phyloP scores from a whole-genome alignment of 2,888 invertebrate genomes.

The Plebejus melissa region DNA sequence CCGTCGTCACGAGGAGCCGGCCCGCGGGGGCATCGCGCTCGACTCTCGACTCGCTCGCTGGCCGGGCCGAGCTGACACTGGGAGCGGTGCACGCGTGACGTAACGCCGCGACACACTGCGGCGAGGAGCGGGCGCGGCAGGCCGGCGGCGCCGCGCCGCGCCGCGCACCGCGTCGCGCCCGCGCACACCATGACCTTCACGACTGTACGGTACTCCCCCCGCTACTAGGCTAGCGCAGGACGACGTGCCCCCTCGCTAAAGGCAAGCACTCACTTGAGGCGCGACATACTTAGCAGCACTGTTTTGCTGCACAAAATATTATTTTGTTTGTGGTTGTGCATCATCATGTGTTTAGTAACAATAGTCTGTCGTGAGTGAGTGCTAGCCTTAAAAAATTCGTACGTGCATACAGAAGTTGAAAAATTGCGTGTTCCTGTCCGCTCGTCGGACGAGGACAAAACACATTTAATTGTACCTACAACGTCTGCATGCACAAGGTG shows the following conservation, averaged over 20 bases:
- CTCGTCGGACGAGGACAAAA: too few relatives aligned
- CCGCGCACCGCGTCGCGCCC: conserved; percentile 28
- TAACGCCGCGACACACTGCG: conserved; percentile 55
- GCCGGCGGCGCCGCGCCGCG: conserved; percentile 35
- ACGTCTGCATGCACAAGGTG: background rate
- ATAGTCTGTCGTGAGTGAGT: background rate
- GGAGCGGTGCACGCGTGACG: conserved; percentile 45
- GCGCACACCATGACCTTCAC: conserved; percentile 28
- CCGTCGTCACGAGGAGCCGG: conserved; percentile 19
- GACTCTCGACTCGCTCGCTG: conserved; percentile 28
- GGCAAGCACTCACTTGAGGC: background rate
- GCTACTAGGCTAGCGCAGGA: conserved; percentile 1
- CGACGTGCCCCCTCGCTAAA: background rate
- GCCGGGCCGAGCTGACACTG: conserved; percentile 29
- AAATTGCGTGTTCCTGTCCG: background rate
- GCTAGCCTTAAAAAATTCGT: background rate
- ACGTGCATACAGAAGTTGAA: background rate
- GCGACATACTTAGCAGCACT: background rate
- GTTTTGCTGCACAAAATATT: background rate
- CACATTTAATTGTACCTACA: too few relatives aligned
- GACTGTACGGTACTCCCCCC: conserved; percentile 12
- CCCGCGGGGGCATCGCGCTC: conserved; percentile 26
- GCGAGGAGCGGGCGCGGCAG: conserved; percentile 40
- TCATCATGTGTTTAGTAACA: background rate
- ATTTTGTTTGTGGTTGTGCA: background rate